Base-by-base conservation (phyloP, 1,140 invertebrate genomes). In the Leptoteleia sp. region DNA sequence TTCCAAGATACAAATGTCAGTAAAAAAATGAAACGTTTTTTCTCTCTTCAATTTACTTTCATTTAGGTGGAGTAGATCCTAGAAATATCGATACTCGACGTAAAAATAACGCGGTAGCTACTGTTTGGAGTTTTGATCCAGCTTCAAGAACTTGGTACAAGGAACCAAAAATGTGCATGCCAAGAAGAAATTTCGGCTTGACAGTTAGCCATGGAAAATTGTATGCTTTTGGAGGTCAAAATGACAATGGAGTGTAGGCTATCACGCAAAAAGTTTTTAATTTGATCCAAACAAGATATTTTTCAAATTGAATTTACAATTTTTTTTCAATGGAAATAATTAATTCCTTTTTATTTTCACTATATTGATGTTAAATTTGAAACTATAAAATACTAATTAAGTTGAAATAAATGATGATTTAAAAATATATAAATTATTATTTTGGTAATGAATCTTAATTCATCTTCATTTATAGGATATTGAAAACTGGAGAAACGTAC, bases 81-180 rank as follows among this genome's bases (percentile, higher is more conserved):
- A 84, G 91, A 12, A 89, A 90, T 52, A 90, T 92, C 12, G 90
- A 91, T 57, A 73, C 87, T 3, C 84, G 89, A 11, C 89, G 89
- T 16, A 91, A 91, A 79, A 90, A 89, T 8, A 84, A 89, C 1
- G 90, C 91, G 1, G 90, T 92, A 0, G 89, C 90, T 4, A 92
- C 90, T 1, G 91, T 92, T 6, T 93, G 92, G 92, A 92, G 92
- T 80, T 92, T 90, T 72, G 91, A 93, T 76, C 92, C 92, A 4
- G 87, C 89, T 1, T 90, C 86, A 1, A 81, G 89, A 25, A 88
- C 83, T n/a, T 93, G 92, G 92, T 91, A 87, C 80, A 90, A 87
- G 48, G 92, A 93, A 79, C 83, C 89, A 11, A 88, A 85, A 8
- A 88, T 93, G 62, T 84, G 87, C 5, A 88, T 87, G 19, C 83